Percentiles rank a stretch among this genome's conserved stretches.
These are phyloP conservation scores for Rhombomys opimus DNA, from an alignment of 2,113 vertebrate genomes.

Conservation along the genomic window DNA sequence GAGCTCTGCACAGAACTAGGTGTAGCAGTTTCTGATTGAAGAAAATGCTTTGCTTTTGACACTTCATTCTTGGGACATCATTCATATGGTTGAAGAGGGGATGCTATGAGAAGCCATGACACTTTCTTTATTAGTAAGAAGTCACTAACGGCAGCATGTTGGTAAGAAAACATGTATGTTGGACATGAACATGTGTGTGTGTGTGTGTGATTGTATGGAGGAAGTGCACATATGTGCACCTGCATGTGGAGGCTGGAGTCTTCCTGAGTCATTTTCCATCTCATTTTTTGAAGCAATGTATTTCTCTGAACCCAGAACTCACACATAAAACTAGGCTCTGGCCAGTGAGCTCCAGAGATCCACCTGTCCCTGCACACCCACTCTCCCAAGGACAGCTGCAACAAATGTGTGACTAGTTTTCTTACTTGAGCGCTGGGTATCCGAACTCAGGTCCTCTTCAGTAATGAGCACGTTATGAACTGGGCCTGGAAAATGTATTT, in stretches of 20 bases:
- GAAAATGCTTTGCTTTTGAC: neutral
- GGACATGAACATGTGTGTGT: neutral
- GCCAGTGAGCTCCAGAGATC: neutral
- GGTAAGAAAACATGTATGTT: no score
- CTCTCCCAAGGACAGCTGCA: no score
- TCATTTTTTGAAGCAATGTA: neutral
- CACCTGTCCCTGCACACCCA: no score
- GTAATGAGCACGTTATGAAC: neutral
- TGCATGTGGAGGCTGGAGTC: neutral
- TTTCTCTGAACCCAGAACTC: neutral
- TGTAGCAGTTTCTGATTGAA: neutral
- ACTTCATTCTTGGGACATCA: neutral
- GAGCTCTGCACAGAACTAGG: neutral
- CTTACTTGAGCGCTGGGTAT: neutral
- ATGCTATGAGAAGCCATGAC: neutral
- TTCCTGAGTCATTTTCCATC: neutral
- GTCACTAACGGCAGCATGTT: neutral
- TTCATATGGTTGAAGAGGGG: neutral
- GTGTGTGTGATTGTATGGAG: neutral
- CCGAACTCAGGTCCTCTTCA: neutral
- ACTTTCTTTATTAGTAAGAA: conserved; percentile 6
- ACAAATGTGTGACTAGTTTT: neutral
- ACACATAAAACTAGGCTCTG: neutral
- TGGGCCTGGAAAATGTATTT: neutral
- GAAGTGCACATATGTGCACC: neutral